phyloP scores from a whole-genome alignment of 1,140 invertebrate genomes.

The Brachionus paranguensis region DNA sequence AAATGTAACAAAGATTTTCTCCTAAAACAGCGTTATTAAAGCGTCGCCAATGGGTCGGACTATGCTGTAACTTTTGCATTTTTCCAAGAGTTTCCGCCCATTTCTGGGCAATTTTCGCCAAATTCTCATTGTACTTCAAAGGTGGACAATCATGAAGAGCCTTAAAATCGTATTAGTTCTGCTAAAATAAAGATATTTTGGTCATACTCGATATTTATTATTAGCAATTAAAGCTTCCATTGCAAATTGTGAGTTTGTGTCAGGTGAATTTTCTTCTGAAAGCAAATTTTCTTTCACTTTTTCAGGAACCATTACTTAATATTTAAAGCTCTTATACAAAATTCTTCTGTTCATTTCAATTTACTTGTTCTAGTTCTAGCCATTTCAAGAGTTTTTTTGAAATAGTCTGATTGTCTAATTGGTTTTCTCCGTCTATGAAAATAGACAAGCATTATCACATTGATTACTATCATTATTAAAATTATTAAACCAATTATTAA shows the following conservation, averaged over 20 bases:
- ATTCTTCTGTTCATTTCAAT: background rate
- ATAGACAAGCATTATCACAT: conserved; percentile 33
- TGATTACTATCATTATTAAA: conserved; percentile 16
- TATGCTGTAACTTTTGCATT: conserved; percentile 30
- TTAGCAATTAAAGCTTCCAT: conserved; percentile 38
- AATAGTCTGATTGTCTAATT: background rate
- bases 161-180: background rate
- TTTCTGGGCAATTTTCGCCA: conserved; percentile 6
- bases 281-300: conserved; percentile 16
- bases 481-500: conserved; percentile 4
- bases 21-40: conserved; percentile 2
- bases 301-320: conserved; percentile 15
- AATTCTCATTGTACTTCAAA: conserved; percentile 3
- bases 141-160: conserved; percentile 29
- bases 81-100: conserved; percentile 13
- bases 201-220: conserved; percentile 29
- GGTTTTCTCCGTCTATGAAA: background rate
- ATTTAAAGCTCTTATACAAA: background rate
- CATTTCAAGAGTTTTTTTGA: background rate
- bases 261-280: background rate
- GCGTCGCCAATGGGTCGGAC: conserved; percentile 21
- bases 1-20: conserved; percentile 15
- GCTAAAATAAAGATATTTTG: background rate
- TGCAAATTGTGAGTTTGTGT: conserved; percentile 23
- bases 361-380: background rate